Conservation (phyloP, 2,888 invertebrate genomes). For the Papilio gigon region DNA sequence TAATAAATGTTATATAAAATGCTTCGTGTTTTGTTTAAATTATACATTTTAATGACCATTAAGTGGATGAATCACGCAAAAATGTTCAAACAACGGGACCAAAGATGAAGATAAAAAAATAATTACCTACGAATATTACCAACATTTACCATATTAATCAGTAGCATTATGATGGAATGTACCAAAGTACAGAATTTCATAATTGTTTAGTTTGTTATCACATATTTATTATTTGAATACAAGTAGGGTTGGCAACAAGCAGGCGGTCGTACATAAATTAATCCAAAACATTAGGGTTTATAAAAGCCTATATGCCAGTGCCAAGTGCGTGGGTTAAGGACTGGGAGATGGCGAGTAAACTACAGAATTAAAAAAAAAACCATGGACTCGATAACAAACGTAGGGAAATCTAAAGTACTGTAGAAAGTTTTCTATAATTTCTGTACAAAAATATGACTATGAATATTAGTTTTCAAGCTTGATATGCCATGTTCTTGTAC, state of each 20-base stretch:
- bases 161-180: background rate
- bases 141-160: background rate
- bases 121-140: background rate
- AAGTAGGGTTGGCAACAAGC: no score
- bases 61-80: conserved; percentile 15
- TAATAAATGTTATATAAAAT: conserved; percentile 15
- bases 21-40: conserved; percentile 9
- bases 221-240: no score
- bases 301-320: no score
- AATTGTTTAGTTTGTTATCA: no score
- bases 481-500: no score
- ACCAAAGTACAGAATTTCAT: background rate
- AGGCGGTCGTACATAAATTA: no score
- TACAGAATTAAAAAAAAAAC: background rate
- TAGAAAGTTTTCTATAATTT: no score
- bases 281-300: no score
- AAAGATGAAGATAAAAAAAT: background rate
- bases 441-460: no score
- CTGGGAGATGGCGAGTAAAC: no score
- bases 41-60: conserved; percentile 15
- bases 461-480: no score
- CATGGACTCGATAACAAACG: background rate
- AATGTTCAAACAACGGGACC: background rate
- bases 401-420: background rate
- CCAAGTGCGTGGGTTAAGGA: no score